phyloP scores from a whole-genome alignment of 2,113 vertebrate species.

The Nyctereutes procyonoides region DNA sequence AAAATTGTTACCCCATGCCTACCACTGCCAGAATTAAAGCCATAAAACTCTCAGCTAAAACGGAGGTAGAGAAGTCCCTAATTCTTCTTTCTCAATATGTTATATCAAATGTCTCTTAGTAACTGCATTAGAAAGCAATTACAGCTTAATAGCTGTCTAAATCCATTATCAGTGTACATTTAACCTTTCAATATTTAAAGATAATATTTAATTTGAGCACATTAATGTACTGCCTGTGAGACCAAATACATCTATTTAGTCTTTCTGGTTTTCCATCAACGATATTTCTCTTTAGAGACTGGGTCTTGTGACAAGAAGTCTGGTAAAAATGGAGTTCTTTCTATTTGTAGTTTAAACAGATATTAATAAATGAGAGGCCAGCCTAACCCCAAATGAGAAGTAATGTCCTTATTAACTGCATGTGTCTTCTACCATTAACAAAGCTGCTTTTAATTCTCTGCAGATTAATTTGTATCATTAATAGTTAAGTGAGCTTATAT shows the following conservation, averaged over 20 bases:
- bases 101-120: constrained; percentile 93
- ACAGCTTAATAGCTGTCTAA: constrained; percentile 95
- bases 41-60: constrained; percentile 73
- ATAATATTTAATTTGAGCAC: constrained; percentile 96
- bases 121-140: constrained; percentile 97
- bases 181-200: constrained; percentile 98
- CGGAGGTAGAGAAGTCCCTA: constrained; percentile 70
- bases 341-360: constrained; percentile 69
- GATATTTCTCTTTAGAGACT: constrained; percentile 83
- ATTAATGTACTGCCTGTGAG: constrained; percentile 92
- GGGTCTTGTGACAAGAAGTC: constrained; percentile 75
- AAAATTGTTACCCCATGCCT: constrained; percentile 61
- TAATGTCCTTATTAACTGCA: constrained; percentile 40
- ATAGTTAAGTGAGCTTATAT: constrained; percentile 72
- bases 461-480: constrained; percentile 66
- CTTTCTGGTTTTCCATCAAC: constrained; percentile 84
- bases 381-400: constrained; percentile 67
- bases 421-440: constrained; percentile 47
- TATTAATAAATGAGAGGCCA: constrained; percentile 72
- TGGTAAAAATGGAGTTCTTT: constrained; percentile 68
- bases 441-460: constrained; percentile 63
- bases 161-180: constrained; percentile 96
- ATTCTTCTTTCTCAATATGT: constrained; percentile 90
- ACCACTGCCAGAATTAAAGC: constrained; percentile 69
- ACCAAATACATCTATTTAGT: constrained; percentile 89